phyloP scores from a whole-genome alignment of 53 echinoderm and acorn worm species.

The Mesocentrotus franciscanus region DNA sequence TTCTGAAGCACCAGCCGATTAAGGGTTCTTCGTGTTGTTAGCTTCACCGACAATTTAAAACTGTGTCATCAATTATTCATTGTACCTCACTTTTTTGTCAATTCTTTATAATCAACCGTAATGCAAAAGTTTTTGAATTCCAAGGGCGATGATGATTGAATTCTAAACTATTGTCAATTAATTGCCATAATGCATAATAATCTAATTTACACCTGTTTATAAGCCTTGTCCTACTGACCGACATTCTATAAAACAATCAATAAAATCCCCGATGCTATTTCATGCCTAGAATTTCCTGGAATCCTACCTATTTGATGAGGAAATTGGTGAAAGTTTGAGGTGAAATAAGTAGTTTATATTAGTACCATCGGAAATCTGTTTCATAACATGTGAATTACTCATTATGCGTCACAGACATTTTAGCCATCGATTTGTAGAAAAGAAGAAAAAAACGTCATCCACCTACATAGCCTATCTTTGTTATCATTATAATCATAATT shows the following conservation, averaged over 20 bases:
- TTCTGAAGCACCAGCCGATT: neutral
- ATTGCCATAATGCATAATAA: neutral
- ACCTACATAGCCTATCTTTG: neutral
- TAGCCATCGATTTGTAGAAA: neutral
- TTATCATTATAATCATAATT: too few relatives aligned
- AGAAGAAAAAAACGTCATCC: neutral
- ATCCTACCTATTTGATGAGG: neutral
- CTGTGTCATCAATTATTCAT: neutral
- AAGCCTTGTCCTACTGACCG: neutral
- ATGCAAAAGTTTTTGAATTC: neutral
- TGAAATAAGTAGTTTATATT: neutral
- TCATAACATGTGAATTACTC: constrained; percentile 1
- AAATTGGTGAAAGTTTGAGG: neutral
- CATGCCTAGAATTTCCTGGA: neutral
- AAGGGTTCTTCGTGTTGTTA: neutral
- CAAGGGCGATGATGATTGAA: neutral
- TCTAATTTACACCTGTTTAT: neutral
- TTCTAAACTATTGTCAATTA: neutral
- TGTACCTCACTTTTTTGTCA: neutral
- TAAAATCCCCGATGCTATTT: neutral
- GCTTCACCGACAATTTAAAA: neutral
- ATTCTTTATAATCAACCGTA: neutral
- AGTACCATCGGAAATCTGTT: neutral
- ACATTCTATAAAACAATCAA: neutral
- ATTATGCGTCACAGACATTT: neutral